These are phyloP conservation scores for Aldrovandia affinis DNA, from an alignment of 2,797 vertebrate genomes.

Conservation along the genomic window DNA sequence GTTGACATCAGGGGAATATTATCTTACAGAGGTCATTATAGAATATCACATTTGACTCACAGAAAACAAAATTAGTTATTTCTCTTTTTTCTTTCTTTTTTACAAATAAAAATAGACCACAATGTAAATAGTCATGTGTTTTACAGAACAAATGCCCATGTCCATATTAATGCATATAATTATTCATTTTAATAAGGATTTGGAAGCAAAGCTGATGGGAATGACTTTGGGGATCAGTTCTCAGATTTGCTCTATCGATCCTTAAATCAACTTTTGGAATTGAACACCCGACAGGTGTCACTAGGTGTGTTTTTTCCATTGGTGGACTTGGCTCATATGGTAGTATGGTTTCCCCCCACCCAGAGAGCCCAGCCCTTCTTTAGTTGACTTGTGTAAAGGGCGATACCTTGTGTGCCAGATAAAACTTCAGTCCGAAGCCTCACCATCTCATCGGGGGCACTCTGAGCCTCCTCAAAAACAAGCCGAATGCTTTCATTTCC, in stretches of 20 bases:
- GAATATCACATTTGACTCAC: neutral
- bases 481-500: slow-evolving; percentile 16
- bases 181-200: too few species aligned
- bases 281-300: neutral
- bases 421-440: neutral
- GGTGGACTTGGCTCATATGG: neutral
- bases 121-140: too few species aligned
- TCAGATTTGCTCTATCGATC: neutral
- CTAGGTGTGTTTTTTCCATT: neutral
- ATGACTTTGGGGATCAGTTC: neutral
- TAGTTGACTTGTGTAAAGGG: neutral
- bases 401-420: neutral
- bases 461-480: neutral
- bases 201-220: too few species aligned
- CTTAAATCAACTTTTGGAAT: neutral
- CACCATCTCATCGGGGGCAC: neutral
- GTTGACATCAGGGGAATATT: neutral
- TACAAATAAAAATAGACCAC: too few species aligned
- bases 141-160: too few species aligned
- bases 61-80: too few species aligned
- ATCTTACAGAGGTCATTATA: neutral
- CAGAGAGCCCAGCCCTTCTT: neutral
- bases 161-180: too few species aligned
- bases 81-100: too few species aligned
- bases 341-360: neutral